phyloP scores from a whole-genome alignment of 2,888 invertebrate species.

The Smittia aterrima region DNA sequence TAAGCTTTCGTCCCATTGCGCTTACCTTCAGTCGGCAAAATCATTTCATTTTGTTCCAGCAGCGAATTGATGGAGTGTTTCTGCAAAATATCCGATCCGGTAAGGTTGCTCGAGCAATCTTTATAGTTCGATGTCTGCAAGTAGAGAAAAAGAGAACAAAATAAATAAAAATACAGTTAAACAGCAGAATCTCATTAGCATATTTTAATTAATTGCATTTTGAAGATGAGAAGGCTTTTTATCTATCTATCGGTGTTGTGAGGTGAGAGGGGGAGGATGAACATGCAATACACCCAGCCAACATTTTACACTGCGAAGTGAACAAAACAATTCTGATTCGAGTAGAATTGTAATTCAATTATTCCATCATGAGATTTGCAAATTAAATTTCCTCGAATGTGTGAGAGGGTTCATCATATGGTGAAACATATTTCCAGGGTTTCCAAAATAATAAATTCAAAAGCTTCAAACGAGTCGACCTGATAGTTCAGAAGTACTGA shows the following conservation, averaged over 20 bases:
- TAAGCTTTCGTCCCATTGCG: background rate
- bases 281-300: too few species aligned
- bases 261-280: too few species aligned
- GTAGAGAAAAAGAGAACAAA: background rate
- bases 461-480: too few species aligned
- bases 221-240: background rate
- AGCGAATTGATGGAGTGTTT: constrained; percentile 58
- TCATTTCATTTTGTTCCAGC: constrained; percentile 52
- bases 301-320: too few species aligned
- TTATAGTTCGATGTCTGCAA: constrained; percentile 41
- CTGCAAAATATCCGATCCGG: constrained; percentile 54
- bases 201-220: constrained; percentile 4
- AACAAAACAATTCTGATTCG: too few species aligned
- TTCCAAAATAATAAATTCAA: too few species aligned
- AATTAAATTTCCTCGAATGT: too few species aligned
- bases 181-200: background rate
- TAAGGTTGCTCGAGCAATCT: constrained; percentile 43
- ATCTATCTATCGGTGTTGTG: background rate
- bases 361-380: too few species aligned
- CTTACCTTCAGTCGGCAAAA: constrained; percentile 50
- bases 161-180: background rate
- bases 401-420: too few species aligned
- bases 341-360: too few species aligned
- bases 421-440: too few species aligned
- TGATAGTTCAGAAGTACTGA: too few species aligned